These are phyloP conservation scores for Rhodinocichla rosea DNA, from an alignment of 2,113 vertebrate genomes.

Conservation along the genomic window DNA sequence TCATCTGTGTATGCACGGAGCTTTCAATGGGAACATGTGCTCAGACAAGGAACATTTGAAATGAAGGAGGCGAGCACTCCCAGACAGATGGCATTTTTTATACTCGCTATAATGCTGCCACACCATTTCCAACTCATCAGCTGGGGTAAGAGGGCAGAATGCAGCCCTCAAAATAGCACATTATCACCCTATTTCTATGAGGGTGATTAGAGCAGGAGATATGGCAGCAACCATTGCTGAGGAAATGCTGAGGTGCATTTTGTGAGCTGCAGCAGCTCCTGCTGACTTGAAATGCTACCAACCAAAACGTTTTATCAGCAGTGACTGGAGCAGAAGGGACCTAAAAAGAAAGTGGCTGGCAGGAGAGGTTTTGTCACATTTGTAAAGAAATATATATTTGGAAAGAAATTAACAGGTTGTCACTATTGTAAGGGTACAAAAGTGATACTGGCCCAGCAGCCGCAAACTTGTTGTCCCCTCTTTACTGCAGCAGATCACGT, in stretches of 20 bases:
- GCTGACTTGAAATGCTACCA: background rate
- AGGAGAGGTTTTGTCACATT: background rate
- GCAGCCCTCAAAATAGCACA: background rate
- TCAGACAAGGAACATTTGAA: background rate
- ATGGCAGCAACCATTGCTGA: background rate
- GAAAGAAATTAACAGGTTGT: background rate
- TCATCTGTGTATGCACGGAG: background rate
- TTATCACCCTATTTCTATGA: background rate
- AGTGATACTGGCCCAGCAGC: background rate
- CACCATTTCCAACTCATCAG: background rate
- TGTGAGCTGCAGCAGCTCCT: background rate
- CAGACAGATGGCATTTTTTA: background rate
- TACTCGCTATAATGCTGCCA: background rate
- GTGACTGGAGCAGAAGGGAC: background rate
- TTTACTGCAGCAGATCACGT: background rate
- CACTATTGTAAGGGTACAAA: background rate
- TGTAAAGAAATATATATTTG: background rate
- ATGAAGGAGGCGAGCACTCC: background rate
- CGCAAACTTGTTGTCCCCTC: background rate
- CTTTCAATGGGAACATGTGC: background rate
- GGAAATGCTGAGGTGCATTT: background rate
- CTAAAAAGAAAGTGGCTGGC: background rate
- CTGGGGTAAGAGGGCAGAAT: background rate
- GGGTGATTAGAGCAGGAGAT: background rate
- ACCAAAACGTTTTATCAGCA: background rate